Conservation (phyloP, 2,888 invertebrate genomes). For the Hydrotaea cyrtoneurina region DNA sequence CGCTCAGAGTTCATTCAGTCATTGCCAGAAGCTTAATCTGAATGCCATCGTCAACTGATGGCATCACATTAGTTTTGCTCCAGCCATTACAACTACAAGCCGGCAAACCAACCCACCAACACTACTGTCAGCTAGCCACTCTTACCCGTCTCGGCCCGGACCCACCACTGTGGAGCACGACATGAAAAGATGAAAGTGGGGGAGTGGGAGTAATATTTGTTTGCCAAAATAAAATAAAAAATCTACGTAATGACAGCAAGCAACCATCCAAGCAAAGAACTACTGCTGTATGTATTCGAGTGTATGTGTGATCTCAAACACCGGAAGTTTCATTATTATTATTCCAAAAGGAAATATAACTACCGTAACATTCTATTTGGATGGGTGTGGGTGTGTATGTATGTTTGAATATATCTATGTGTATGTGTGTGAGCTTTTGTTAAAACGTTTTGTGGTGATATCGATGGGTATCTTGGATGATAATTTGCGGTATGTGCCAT, state of each 20-base stretch:
- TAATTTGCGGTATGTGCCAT: conserved; percentile 71
- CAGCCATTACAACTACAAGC: conserved; percentile 39
- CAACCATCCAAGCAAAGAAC: neutral
- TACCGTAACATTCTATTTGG: conserved; percentile 37
- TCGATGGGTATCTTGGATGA: conserved; percentile 77
- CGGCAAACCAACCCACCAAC: neutral
- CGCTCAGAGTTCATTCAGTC: conserved; percentile 80
- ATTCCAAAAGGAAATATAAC: conserved; percentile 73
- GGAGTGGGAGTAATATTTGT: conserved; percentile 44
- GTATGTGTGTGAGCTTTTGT: conserved; percentile 27
- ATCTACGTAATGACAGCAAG: neutral
- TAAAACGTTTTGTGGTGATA: conserved; percentile 67
- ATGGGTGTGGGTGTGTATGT: too few species aligned
- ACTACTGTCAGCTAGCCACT: neutral
- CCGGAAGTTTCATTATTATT: conserved; percentile 78
- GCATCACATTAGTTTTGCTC: conserved; percentile 79
- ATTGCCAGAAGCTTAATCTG: conserved; percentile 80
- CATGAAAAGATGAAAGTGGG: conserved; percentile 4
- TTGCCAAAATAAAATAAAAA: conserved; percentile 53
- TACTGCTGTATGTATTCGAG: neutral
- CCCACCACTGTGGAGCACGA: neutral
- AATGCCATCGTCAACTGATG: conserved; percentile 80
- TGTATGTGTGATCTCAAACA: conserved; percentile 37
- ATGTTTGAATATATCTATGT: conserved; percentile 8
- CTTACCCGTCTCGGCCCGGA: neutral